Evolutionary conservation across 2,888 invertebrate genomes (phyloP), one percentile per base, ranked within the genome.

Genomic region (Caenorhabditis afra): DNA sequence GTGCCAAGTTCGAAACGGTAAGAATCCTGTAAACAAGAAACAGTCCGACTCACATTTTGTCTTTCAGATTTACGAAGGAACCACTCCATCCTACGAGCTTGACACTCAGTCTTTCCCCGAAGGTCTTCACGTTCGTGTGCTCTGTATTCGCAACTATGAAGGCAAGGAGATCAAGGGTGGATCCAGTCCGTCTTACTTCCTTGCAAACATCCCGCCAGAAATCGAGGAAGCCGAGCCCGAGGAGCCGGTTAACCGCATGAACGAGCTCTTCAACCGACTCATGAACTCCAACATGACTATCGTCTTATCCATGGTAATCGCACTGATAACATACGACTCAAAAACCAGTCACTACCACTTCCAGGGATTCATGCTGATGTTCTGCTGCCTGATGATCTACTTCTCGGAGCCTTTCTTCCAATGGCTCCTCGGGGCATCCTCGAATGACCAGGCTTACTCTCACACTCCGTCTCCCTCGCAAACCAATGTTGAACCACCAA

Each of bases 101-200:
- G 87, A 90, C 39, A 93, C 94, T 90, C 92, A 95, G 90, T 94
- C 58, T 0, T 82, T 79, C 49, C 59, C 67, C 0, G 65, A 66
- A 7, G 76, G 82, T 2, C 29, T 84, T 12, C 82, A 82, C 22
- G 39, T 79, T 8, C 59, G 82, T 11, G 79, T 84, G 0, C 23
- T 81, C 29, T 66, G 66, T 37, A 75, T 78, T 8, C 67, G 83
- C 14, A 35, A 22, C 3, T 53, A 62, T 49, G 59, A 67, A 7
- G 7, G 7, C 7, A 29, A 1, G 68, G 67, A n/a, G 59, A 52
- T 10, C 71, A 71, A 35, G 73, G 74, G 81, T n/a, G 57, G 74
- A 8, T 57, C 79, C 3, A 80, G 79, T 41, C 79, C 81, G 22
- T 75, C 78, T n/a, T 77, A 53, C 4, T 81, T 79, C 58, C 66